A percentile compares a stretch with the other conserved stretches of the same genome.
phyloP scores from a whole-genome alignment of 2,797 vertebrate genomes.

The Acanthurus leucopareius region DNA sequence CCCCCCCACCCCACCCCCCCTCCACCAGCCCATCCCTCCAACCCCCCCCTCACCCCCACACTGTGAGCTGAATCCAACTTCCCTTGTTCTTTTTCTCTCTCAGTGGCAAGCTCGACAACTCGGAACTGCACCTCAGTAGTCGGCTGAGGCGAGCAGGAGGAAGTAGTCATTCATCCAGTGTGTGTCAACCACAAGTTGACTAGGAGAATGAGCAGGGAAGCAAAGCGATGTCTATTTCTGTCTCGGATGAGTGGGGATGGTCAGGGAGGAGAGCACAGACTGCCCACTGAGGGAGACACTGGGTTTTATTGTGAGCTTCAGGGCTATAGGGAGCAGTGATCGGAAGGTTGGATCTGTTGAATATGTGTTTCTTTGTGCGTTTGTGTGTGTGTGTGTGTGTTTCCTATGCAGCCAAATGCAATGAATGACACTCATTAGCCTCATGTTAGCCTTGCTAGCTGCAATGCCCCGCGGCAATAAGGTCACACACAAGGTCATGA shows the following conservation, averaged over 20 bases:
- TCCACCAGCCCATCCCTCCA: no score
- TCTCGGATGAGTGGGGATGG: conserved; percentile 76
- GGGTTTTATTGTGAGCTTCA: conserved; percentile 79
- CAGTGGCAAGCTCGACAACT: conserved; percentile 75
- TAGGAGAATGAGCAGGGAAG: conserved; percentile 80
- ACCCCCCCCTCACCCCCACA: conserved; percentile 1
- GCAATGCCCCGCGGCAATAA: conserved; percentile 73
- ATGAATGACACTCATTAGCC: conserved; percentile 84
- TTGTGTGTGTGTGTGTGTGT: conserved; percentile 26
- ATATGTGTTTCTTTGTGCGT: conserved; percentile 55
- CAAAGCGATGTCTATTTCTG: conserved; percentile 81
- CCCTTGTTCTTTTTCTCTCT: conserved; percentile 70
- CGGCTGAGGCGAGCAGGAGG: conserved; percentile 68
- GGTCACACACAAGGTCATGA: conserved; percentile 76
- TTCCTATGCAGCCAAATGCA: conserved; percentile 71
- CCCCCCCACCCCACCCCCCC: neutral
- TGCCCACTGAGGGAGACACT: conserved; percentile 78
- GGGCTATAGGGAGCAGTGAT: conserved; percentile 80
- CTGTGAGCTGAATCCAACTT: conserved; percentile 58
- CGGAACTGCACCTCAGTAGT: conserved; percentile 73
- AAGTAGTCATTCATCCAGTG: conserved; percentile 79
- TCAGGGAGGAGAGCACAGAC: conserved; percentile 72
- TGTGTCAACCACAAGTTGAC: conserved; percentile 81
- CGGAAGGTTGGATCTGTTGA: conserved; percentile 81
- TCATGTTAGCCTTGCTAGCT: conserved; percentile 80